Percentiles rank a stretch among this genome's conserved stretches.
These are phyloP conservation scores for Mixornis gularis DNA, from an alignment of 2,113 vertebrate genomes.

Conservation along the genomic window DNA sequence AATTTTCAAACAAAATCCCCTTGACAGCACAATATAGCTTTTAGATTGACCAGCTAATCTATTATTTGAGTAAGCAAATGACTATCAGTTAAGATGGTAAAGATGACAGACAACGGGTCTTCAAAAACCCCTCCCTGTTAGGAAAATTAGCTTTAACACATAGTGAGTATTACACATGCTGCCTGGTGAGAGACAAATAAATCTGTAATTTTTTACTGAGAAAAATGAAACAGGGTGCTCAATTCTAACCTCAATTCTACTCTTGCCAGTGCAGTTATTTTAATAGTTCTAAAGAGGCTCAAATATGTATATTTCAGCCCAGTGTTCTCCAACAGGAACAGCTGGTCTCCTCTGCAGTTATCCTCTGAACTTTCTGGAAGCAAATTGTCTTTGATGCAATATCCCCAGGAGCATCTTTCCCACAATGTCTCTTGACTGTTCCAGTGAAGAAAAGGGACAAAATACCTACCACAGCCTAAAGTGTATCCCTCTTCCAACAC, in stretches of 20 bases:
- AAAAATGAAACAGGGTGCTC: neutral
- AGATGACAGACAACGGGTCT: neutral
- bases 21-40: neutral
- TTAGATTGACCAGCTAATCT: neutral
- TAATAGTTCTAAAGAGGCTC: neutral
- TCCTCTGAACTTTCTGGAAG: neutral
- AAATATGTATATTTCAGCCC: rapidly evolving
- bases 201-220: neutral
- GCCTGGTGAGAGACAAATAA: neutral
- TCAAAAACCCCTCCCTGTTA: neutral
- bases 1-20: neutral
- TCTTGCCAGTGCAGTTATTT: neutral
- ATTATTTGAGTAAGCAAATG: neutral
- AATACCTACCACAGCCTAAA: neutral
- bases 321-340: neutral
- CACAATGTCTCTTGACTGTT: neutral
- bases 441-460: neutral
- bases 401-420: neutral
- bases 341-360: neutral
- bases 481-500: neutral
- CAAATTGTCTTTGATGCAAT: neutral
- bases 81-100: neutral
- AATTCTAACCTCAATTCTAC: neutral
- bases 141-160: neutral
- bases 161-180: neutral